A percentile compares a stretch with the other conserved stretches of the same genome.
Conservation (phyloP, 2,113 vertebrate species). For the Oryzias curvinotus region DNA sequence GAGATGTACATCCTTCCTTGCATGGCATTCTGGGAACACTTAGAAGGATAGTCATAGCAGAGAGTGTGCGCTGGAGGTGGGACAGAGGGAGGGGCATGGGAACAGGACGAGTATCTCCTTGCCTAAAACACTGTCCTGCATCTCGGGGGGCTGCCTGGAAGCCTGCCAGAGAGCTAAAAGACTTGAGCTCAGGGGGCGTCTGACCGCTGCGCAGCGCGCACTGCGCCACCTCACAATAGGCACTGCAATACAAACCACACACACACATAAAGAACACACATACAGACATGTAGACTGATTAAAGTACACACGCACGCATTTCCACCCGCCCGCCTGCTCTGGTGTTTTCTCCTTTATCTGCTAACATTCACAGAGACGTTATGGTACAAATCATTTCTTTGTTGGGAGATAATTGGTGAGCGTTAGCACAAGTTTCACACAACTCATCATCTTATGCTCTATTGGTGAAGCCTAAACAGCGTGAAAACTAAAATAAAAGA, state of each 20-base stretch:
- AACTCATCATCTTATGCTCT: conserved; percentile 15
- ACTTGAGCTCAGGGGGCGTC: conserved; percentile 82
- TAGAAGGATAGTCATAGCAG: conserved; percentile 35
- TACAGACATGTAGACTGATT: conserved; percentile 59
- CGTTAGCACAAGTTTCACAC: conserved; percentile 15
- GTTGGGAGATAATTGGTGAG: conserved; percentile 3
- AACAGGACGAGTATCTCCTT: conserved; percentile 70
- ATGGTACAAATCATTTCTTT: conserved; percentile 27
- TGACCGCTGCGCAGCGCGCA: conserved; percentile 78
- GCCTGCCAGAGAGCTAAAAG: conserved; percentile 82
- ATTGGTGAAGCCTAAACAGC: conserved; percentile 28
- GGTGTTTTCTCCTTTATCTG: conserved; percentile 23
- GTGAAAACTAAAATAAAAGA: conserved; percentile 48
- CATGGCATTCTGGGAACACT: conserved; percentile 48
- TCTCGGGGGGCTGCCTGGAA: conserved; percentile 82
- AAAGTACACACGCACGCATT: conserved; percentile 40
- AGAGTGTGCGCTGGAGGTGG: conserved; percentile 54
- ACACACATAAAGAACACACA: conserved; percentile 50
- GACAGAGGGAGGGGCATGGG: conserved; percentile 40
- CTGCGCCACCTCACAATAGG: conserved; percentile 82
- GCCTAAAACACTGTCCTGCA: conserved; percentile 84
- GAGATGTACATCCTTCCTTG: conserved; percentile 36
- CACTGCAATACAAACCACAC: conserved; percentile 82
- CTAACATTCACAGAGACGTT: conserved; percentile 37
- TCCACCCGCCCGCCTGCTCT: conserved; percentile 28